These are phyloP conservation scores for Drosophila aff. DNA, from an alignment of 1,140 invertebrate genomes.

Conservation along the genomic window DNA sequence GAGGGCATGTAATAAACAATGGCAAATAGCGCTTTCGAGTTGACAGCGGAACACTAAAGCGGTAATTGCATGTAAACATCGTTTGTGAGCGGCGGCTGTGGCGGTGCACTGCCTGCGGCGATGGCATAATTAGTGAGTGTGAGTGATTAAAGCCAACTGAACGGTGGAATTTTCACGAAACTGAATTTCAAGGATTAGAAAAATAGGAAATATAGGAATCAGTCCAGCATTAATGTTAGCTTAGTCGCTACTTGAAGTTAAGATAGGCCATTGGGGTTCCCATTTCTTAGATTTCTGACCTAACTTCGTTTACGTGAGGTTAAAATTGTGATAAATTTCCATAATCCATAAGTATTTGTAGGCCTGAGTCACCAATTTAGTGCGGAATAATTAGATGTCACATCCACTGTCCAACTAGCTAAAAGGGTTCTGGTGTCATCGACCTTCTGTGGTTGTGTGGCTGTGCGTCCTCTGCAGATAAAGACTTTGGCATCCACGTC, in stretches of 20 bases:
- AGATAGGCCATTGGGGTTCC: background rate
- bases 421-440: background rate
- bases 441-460: conserved; percentile 1
- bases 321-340: background rate
- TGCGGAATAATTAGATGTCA: background rate
- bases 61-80: conserved; percentile 81
- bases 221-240: background rate
- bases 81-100: conserved; percentile 32
- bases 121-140: conserved; percentile 47
- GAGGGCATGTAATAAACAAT: conserved; percentile 70
- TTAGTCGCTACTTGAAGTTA: background rate
- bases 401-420: background rate
- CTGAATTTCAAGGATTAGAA: background rate
- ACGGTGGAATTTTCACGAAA: background rate
- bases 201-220: background rate
- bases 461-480: conserved; percentile 23
- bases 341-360: background rate
- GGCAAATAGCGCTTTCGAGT: conserved; percentile 63
- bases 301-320: background rate
- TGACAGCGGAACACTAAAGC: conserved; percentile 74
- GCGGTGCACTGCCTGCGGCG: conserved; percentile 15
- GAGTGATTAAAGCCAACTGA: conserved; percentile 23
- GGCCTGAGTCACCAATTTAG: background rate
- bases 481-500: conserved; percentile 20
- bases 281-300: background rate